phyloP scores from a whole-genome alignment of 2,797 vertebrate genomes.

The Capromys pilorides region DNA sequence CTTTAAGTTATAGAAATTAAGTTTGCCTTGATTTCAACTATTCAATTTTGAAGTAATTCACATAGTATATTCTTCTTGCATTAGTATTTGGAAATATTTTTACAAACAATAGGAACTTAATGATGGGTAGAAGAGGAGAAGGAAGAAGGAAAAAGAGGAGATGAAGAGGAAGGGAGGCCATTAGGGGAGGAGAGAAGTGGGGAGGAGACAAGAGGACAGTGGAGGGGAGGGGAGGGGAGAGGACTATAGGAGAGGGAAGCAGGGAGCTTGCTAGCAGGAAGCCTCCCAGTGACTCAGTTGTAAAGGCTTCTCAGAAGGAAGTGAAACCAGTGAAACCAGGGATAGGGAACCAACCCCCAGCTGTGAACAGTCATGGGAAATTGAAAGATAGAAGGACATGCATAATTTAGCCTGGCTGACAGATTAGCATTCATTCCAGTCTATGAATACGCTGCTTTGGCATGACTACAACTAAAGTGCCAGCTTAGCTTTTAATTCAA shows the following conservation, averaged over 20 bases:
- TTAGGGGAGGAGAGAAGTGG: no score
- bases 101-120: constrained; percentile 3
- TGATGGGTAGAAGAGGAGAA: neutral
- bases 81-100: neutral
- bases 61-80: neutral
- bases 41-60: constrained; percentile 16
- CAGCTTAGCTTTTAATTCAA: constrained; percentile 78
- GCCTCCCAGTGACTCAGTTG: constrained; percentile 41
- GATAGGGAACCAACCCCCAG: constrained; percentile 64
- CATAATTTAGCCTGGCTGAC: constrained; percentile 77
- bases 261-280: constrained; percentile 53
- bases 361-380: constrained; percentile 79
- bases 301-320: constrained; percentile 65
- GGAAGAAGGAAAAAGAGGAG: neutral
- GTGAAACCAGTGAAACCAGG: constrained; percentile 66
- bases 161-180: neutral
- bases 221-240: neutral
- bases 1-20: neutral
- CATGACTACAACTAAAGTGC: constrained; percentile 75
- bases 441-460: constrained; percentile 75
- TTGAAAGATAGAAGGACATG: constrained; percentile 73
- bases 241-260: no score
- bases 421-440: constrained; percentile 79
- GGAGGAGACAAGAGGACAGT: neutral
- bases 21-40: constrained; percentile 44